Conservation (phyloP, 2,797 vertebrate genomes). For the Sebastes nivosus region DNA sequence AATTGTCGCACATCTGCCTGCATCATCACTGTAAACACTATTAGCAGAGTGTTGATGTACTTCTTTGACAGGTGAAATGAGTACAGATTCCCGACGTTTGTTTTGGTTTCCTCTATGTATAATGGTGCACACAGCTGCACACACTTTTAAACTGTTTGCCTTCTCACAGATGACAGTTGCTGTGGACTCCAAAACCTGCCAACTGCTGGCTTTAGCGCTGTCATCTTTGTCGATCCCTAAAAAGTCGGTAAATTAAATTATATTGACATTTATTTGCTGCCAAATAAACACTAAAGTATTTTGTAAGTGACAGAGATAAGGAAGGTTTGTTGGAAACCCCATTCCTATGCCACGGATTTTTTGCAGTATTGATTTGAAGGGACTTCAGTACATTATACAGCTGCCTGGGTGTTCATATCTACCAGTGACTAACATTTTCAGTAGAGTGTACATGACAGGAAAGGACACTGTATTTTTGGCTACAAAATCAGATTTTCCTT, state of each 20-base stretch:
- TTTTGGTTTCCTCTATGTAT: background rate
- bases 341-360: background rate
- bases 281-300: background rate
- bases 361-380: slow-evolving; percentile 3
- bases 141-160: background rate
- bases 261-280: background rate
- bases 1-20: background rate
- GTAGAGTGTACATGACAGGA: slow-evolving; percentile 41
- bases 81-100: background rate
- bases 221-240: background rate
- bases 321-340: background rate
- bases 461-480: slow-evolving; percentile 42
- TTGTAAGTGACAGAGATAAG: slow-evolving; percentile 1
- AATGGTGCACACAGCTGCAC: background rate
- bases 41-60: background rate
- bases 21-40: background rate
- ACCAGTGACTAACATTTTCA: slow-evolving; percentile 48
- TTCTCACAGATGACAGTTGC: background rate
- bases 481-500: slow-evolving; percentile 37
- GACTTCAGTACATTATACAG: slow-evolving; percentile 32
- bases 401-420: slow-evolving; percentile 34
- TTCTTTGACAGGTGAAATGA: background rate
- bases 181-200: background rate
- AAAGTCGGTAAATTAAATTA: background rate
- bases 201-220: background rate